phyloP scores from a whole-genome alignment of 1,140 invertebrate species.

The Pygmarrhopalites habei region DNA sequence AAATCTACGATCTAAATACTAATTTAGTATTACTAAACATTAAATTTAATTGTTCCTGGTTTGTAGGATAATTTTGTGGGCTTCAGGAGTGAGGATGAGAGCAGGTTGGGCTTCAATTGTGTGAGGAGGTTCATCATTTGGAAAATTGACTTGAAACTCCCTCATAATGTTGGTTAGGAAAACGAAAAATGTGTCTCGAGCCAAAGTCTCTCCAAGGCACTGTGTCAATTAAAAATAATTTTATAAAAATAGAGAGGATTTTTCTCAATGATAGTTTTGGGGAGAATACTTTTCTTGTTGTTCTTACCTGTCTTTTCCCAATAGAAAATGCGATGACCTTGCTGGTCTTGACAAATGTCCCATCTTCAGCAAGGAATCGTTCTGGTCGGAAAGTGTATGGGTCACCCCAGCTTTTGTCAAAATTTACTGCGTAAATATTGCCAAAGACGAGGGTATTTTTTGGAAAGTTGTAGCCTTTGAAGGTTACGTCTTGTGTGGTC shows the following conservation, averaged over 20 bases:
- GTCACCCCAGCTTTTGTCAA: conserved; percentile 52
- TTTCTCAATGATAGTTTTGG: too few relatives aligned
- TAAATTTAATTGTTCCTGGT: too few relatives aligned
- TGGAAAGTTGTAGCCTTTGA: conserved; percentile 53
- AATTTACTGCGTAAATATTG: conserved; percentile 15
- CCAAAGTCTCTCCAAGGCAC: conserved; percentile 67
- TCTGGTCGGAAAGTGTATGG: conserved; percentile 68
- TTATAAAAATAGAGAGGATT: too few relatives aligned
- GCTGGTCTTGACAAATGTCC: conserved; percentile 53
- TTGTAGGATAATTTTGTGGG: too few relatives aligned
- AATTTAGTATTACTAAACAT: too few relatives aligned
- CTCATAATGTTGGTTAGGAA: conserved; percentile 63
- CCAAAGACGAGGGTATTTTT: conserved; percentile 35
- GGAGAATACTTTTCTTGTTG: too few relatives aligned
- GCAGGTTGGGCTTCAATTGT: conserved; percentile 43
- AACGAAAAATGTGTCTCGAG: conserved; percentile 62
- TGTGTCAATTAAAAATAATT: too few relatives aligned
- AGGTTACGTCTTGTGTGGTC: conserved; percentile 58
- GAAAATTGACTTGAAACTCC: conserved; percentile 44
- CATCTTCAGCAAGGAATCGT: conserved; percentile 59
- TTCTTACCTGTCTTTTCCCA: too few relatives aligned
- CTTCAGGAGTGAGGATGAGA: too few relatives aligned
- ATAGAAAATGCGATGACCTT: conserved; percentile 63
- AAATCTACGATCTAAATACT: too few relatives aligned
- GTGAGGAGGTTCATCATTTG: conserved; percentile 42